A percentile compares a stretch with the other conserved stretches of the same genome.
Conservation (phyloP, 2,888 invertebrate species). For the Lutraria lutraria region DNA sequence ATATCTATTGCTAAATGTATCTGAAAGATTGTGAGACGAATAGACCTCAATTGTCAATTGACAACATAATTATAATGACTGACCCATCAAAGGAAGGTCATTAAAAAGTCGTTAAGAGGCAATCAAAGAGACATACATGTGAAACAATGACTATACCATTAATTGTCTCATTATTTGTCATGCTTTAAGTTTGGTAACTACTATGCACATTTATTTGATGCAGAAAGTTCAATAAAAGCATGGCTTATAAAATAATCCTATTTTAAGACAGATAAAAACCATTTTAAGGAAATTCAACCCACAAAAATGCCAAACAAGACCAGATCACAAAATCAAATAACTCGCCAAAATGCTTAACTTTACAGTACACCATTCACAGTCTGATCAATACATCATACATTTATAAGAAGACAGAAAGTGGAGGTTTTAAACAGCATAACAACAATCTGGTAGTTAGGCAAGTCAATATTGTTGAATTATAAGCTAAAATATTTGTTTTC, state of each 20-base stretch:
- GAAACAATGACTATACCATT: no score
- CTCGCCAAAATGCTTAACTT: not conserved
- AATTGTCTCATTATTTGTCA: no score
- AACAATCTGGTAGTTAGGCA: not conserved
- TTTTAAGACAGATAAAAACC: not conserved
- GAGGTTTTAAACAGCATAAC: not conserved
- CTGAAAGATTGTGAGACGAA: no score
- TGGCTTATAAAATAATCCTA: not conserved
- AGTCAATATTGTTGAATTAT: not conserved
- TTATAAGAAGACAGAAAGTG: not conserved
- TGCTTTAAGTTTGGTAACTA: no score
- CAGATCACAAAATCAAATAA: not conserved
- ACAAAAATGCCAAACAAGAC: not conserved
- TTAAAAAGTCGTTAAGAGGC: constrained; percentile 1
- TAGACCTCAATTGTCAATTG: no score
- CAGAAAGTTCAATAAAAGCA: no score
- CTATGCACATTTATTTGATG: no score
- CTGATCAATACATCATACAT: not conserved
- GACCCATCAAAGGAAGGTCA: not conserved
- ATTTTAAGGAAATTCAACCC: not conserved
- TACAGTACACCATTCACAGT: not conserved
- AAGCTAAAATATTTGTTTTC: constrained; percentile 4
- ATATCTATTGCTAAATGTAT: no score
- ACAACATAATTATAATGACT: not conserved
- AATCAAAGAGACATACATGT: not conserved